A percentile compares a stretch with the other conserved stretches of the same genome.
Conservation (phyloP, 2,113 vertebrate genomes). For the Aplodontia rufa region DNA sequence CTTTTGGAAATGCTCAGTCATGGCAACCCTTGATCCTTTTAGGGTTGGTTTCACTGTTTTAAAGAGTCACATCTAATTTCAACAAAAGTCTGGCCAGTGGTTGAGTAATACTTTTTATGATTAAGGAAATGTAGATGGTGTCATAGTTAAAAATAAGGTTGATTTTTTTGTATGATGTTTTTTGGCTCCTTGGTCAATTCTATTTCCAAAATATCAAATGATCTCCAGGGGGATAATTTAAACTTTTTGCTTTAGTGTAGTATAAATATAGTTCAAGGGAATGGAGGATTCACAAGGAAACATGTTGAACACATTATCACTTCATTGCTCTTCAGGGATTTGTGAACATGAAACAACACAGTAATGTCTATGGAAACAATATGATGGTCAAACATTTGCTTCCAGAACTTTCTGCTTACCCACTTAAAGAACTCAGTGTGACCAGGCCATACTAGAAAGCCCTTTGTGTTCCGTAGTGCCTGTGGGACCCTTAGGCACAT, state of each 20-base stretch:
- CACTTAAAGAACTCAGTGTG: neutral
- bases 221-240: neutral
- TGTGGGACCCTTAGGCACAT: neutral
- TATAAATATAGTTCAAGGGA: neutral
- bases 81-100: neutral
- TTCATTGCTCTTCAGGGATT: neutral
- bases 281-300: neutral
- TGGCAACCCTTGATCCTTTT: neutral
- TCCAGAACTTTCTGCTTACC: neutral
- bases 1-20: neutral
- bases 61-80: neutral
- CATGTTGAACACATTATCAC: neutral
- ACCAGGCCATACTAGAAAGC: neutral
- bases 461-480: neutral
- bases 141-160: neutral
- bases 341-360: neutral
- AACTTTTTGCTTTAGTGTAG: neutral
- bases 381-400: neutral
- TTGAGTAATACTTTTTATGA: neutral
- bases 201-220: neutral
- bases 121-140: constrained; percentile 22
- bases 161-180: neutral
- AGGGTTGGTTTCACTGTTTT: neutral
- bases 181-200: neutral
- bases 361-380: constrained; percentile 28